Evolutionary conservation across 2,888 invertebrate genomes (phyloP).

Genomic region (Allygus modestus): DNA sequence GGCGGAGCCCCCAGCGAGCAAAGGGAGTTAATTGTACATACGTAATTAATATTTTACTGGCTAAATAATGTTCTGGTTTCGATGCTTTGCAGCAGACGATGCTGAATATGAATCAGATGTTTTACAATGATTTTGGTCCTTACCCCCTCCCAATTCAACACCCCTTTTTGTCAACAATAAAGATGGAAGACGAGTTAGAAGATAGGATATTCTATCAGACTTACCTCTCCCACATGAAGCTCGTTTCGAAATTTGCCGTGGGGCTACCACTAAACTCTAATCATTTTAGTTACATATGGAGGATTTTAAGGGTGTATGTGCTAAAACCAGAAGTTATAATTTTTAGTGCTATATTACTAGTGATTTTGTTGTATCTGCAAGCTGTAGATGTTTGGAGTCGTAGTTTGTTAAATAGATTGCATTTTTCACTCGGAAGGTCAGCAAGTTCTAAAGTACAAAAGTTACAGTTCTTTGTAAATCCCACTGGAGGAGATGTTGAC

Average conservation of each 20-base stretch:
- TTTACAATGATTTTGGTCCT: no score
- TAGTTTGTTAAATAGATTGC: slow-evolving; percentile 83
- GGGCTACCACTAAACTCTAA: slow-evolving; percentile 86
- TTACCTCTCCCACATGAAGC: slow-evolving; percentile 90
- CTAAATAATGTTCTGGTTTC: no score
- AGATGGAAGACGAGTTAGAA: slow-evolving; percentile 95
- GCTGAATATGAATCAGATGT: no score
- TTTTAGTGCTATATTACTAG: slow-evolving; percentile 83
- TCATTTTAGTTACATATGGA: slow-evolving; percentile 87
- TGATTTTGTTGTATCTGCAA: slow-evolving; percentile 89
- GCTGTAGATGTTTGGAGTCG: slow-evolving; percentile 89
- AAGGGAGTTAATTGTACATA: no score
- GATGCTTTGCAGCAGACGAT: no score
- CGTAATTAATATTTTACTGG: no score
- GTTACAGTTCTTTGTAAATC: slow-evolving; percentile 73
- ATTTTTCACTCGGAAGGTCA: slow-evolving; percentile 76
- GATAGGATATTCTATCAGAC: slow-evolving; percentile 93
- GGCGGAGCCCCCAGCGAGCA: no score
- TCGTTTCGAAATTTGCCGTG: slow-evolving; percentile 88
- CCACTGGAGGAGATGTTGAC: slow-evolving; percentile 73
- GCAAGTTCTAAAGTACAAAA: slow-evolving; percentile 77
- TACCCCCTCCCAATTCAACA: neutral
- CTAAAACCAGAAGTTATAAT: slow-evolving; percentile 89
- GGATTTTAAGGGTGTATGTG: slow-evolving; percentile 86
- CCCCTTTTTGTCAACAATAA: slow-evolving; percentile 39